Conservation (phyloP, 2,113 vertebrate genomes). For the Syrmaticus mikado region DNA sequence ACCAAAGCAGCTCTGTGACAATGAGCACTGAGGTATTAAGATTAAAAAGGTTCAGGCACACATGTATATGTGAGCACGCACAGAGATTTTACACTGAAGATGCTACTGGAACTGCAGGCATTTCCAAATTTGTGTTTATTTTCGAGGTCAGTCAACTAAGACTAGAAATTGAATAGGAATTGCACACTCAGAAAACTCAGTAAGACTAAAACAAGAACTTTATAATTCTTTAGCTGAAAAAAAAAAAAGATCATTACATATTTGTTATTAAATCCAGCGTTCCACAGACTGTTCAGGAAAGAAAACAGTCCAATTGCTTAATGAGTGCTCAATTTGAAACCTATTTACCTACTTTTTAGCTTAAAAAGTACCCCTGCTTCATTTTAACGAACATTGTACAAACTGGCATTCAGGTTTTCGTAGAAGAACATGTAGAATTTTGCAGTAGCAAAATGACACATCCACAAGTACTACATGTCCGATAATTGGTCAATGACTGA, state of each 20-base stretch:
- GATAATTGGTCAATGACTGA: conserved; percentile 15
- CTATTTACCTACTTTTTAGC: not conserved
- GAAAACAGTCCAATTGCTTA: not conserved
- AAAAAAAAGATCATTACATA: not conserved
- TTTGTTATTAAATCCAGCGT: not conserved
- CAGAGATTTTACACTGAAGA: not conserved
- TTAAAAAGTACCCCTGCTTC: not conserved
- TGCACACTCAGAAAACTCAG: not conserved
- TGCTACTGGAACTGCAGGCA: not conserved
- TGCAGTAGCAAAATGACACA: conserved; percentile 33
- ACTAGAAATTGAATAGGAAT: not conserved
- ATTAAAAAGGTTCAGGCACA: not conserved
- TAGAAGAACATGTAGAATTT: not conserved
- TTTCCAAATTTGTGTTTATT: not conserved
- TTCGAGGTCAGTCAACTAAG: not conserved
- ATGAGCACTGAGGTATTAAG: not conserved
- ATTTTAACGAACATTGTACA: not conserved
- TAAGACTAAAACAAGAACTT: not conserved
- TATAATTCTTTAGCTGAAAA: not conserved
- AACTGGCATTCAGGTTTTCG: not conserved
- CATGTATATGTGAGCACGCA: too few relatives aligned
- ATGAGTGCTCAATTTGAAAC: not conserved
- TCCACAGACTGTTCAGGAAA: not conserved
- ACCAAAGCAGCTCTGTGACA: not conserved
- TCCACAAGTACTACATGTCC: not conserved